These are phyloP conservation scores for Lathronympha strigana DNA, from an alignment of 2,888 invertebrate genomes.

Conservation along the genomic window DNA sequence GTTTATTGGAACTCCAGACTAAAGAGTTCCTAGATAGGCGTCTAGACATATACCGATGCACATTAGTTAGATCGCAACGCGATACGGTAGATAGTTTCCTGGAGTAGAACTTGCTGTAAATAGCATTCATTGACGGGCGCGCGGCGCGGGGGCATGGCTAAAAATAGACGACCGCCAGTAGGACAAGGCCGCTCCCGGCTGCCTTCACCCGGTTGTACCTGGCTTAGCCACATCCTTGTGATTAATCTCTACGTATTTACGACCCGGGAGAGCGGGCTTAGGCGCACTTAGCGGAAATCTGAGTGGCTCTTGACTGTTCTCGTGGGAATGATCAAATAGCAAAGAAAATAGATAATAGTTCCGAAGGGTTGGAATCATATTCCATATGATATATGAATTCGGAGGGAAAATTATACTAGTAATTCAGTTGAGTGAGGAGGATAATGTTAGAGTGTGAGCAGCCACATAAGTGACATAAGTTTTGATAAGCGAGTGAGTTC, in stretches of 20 bases:
- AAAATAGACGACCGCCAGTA: constrained; percentile 77
- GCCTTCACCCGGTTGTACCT: constrained; percentile 61
- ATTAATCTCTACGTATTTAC: constrained; percentile 72
- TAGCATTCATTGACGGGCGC: constrained; percentile 71
- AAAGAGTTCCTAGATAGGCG: neutral
- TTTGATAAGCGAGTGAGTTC: too few relatives aligned
- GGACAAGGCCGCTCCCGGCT: constrained; percentile 74
- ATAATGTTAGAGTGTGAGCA: neutral
- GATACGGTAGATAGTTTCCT: constrained; percentile 48
- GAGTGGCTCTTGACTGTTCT: constrained; percentile 52
- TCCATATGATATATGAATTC: constrained; percentile 6
- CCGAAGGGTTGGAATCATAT: constrained; percentile 3
- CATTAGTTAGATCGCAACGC: constrained; percentile 29
- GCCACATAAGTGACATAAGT: too few relatives aligned
- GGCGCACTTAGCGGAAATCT: constrained; percentile 59
- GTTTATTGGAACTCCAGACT: constrained; percentile 1
- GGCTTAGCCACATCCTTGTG: constrained; percentile 69
- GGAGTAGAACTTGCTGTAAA: constrained; percentile 62
- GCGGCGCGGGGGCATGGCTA: constrained; percentile 61
- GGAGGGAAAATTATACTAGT: neutral
- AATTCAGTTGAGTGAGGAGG: neutral
- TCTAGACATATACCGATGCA: constrained; percentile 19
- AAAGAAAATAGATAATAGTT: constrained; percentile 43
- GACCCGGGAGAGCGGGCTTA: constrained; percentile 62
- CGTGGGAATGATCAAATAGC: constrained; percentile 43